phyloP scores from a whole-genome alignment of 2,888 invertebrate genomes.

The Tineola bisselliella region DNA sequence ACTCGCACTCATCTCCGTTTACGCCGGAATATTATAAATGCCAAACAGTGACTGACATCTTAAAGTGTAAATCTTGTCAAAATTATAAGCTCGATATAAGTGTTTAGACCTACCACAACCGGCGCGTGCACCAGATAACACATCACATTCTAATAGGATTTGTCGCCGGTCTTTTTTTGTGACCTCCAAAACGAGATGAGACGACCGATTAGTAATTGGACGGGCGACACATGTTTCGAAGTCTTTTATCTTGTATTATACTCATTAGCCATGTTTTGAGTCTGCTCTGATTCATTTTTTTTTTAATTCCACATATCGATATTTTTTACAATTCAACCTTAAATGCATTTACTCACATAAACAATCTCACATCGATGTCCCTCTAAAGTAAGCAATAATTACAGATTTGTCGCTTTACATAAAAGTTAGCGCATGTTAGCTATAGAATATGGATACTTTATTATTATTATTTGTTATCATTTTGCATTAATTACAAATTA shows the following conservation, averaged over 20 bases:
- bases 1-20: too few relatives aligned
- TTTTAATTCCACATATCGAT: background rate
- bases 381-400: too few relatives aligned
- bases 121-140: constrained; percentile 43
- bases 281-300: background rate
- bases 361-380: too few relatives aligned
- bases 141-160: constrained; percentile 45
- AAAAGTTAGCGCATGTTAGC: too few relatives aligned
- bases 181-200: constrained; percentile 39
- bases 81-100: background rate
- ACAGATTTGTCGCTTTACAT: too few relatives aligned
- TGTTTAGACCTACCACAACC: constrained; percentile 7
- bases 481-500: too few relatives aligned
- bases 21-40: too few relatives aligned
- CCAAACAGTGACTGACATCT: background rate
- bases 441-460: too few relatives aligned
- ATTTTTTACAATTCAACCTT: too few relatives aligned
- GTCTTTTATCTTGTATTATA: constrained; percentile 47
- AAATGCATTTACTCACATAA: too few relatives aligned
- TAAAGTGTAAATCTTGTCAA: background rate
- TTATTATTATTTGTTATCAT: too few relatives aligned
- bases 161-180: constrained; percentile 52
- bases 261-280: constrained; percentile 34
- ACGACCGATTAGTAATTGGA: constrained; percentile 62
- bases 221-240: constrained; percentile 58